phyloP scores from a whole-genome alignment of 2,888 invertebrate species.

The Leptinotarsa juncta region DNA sequence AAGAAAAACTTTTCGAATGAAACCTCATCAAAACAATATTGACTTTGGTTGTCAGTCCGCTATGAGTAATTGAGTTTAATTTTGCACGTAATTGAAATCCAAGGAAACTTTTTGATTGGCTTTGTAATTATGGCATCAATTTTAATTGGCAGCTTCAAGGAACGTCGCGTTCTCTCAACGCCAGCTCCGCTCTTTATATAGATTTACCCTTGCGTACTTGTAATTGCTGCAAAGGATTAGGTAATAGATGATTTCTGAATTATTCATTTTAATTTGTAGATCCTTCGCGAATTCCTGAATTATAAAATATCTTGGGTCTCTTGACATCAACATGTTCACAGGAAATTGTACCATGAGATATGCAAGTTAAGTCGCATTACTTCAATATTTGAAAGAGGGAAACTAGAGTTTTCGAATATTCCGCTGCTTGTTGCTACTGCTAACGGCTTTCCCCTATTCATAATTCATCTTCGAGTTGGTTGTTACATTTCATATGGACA shows the following conservation, averaged over 20 bases:
- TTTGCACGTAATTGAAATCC: conserved; percentile 60
- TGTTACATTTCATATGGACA: neutral
- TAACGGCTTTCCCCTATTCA: neutral
- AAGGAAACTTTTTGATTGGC: conserved; percentile 63
- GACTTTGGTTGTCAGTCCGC: conserved; percentile 53
- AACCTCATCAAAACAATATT: conserved; percentile 47
- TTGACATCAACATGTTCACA: conserved; percentile 40
- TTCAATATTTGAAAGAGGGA: conserved; percentile 24
- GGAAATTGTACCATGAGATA: conserved; percentile 34
- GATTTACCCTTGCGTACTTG: conserved; percentile 56
- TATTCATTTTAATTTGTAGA: conserved; percentile 61
- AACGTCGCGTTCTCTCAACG: conserved; percentile 35
- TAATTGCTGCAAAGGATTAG: conserved; percentile 63
- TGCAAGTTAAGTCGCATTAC: conserved; percentile 25
- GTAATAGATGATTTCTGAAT: conserved; percentile 62
- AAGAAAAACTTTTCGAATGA: conserved; percentile 27
- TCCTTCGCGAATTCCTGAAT: conserved; percentile 54
- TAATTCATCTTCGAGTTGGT: neutral
- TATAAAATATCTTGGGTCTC: conserved; percentile 53
- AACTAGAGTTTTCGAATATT: conserved; percentile 6
- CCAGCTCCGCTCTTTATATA: conserved; percentile 53
- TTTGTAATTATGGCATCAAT: conserved; percentile 65
- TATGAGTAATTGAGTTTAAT: conserved; percentile 58
- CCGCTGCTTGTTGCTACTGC: neutral
- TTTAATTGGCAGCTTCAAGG: conserved; percentile 62